Conservation (phyloP, 1,140 invertebrate species). For the Vollenhovia emeryi region DNA sequence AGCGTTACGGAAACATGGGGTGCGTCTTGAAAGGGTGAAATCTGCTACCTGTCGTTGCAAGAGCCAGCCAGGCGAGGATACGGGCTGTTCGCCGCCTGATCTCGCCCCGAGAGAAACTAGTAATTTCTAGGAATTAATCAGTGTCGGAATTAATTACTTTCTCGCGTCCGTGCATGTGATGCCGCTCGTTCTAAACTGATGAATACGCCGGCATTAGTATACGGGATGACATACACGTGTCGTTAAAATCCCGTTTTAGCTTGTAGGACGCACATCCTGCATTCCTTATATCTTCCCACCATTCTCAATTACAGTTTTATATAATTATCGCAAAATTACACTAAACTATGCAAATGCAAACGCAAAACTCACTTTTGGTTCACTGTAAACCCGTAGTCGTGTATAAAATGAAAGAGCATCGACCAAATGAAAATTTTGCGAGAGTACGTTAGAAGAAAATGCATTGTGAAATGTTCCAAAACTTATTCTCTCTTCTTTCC, state of each 20-base stretch:
- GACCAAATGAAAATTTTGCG: neutral
- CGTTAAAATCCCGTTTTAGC: conserved; percentile 56
- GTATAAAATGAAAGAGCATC: neutral
- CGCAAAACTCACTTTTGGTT: neutral
- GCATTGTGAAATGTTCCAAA: neutral
- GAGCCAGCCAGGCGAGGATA: conserved; percentile 10
- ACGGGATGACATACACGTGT: conserved; percentile 34
- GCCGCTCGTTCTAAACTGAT: conserved; percentile 62
- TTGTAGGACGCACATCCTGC: conserved; percentile 8
- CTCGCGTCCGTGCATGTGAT: conserved; percentile 9
- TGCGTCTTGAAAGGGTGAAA: conserved; percentile 60
- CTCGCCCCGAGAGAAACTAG: conserved; percentile 36
- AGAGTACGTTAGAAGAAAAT: neutral
- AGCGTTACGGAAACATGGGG: conserved; percentile 60
- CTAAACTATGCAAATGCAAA: neutral
- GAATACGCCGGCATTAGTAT: conserved; percentile 65
- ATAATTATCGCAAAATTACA: neutral
- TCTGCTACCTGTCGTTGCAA: conserved; percentile 63
- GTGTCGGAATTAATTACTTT: conserved; percentile 73
- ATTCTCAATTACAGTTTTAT: conserved; percentile 17
- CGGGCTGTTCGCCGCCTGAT: conserved; percentile 6
- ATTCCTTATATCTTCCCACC: conserved; percentile 28
- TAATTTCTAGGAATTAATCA: conserved; percentile 75
- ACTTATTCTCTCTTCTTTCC: neutral
- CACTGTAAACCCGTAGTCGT: neutral